Percentiles rank a stretch among this genome's conserved stretches.
Conservation (phyloP, 2,113 vertebrate genomes). For the Eurypyga helias region DNA sequence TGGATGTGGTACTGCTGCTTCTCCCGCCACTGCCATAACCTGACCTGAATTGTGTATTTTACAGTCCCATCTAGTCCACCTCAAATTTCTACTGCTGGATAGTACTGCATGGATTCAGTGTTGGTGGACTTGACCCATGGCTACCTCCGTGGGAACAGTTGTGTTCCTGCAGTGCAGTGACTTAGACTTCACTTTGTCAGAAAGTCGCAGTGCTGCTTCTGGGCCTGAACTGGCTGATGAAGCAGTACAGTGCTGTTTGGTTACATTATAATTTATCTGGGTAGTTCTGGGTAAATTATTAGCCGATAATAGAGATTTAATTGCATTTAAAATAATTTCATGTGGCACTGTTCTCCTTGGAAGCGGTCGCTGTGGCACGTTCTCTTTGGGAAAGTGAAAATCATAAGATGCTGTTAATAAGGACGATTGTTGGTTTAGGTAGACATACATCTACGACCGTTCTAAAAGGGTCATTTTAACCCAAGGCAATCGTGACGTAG, state of each 20-base stretch:
- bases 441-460: not conserved
- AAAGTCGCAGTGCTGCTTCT: not conserved
- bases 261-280: not conserved
- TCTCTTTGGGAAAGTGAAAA: not conserved
- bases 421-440: not conserved
- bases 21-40: not conserved
- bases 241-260: not conserved
- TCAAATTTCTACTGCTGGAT: not conserved
- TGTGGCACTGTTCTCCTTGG: not conserved
- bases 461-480: not conserved
- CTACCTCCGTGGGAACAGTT: not conserved
- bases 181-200: not conserved
- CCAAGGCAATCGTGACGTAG: accelerated
- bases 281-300: not conserved
- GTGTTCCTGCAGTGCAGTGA: accelerated
- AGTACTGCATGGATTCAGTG: not conserved
- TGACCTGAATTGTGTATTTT: not conserved
- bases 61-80: not conserved
- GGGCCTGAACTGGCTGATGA: not conserved
- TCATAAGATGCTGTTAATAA: not conserved
- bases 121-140: not conserved
- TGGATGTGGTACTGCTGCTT: not conserved
- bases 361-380: not conserved
- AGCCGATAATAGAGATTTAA: not conserved
- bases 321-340: not conserved